Evolutionary conservation across 2,888 invertebrate species (phyloP).

Genomic region (Ophion ellenae): DNA sequence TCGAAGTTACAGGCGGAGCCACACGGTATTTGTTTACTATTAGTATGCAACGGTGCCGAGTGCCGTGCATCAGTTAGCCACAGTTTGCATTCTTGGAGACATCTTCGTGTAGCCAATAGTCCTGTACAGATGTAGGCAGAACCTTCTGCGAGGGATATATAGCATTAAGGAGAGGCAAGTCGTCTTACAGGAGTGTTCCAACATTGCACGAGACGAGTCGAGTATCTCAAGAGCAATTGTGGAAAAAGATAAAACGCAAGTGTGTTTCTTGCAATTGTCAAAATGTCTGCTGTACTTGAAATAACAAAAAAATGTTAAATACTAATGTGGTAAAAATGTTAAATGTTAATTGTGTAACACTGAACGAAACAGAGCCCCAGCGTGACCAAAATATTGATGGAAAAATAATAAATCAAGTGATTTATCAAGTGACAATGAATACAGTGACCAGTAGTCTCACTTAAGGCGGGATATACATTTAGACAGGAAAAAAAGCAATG

Average conservation of each 20-base stretch:
- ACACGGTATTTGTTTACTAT: constrained; percentile 59
- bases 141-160: not conserved
- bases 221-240: constrained; percentile 15
- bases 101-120: not conserved
- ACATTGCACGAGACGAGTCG: not conserved
- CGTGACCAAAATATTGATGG: no score
- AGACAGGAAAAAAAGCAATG: no score
- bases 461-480: no score
- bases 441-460: no score
- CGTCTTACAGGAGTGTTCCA: constrained; percentile 30
- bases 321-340: no score
- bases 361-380: no score
- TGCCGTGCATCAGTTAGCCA: constrained; percentile 48
- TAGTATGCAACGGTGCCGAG: constrained; percentile 61
- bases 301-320: not conserved
- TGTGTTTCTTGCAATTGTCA: not conserved
- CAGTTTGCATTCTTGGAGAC: constrained; percentile 38
- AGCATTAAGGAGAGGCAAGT: constrained; percentile 21
- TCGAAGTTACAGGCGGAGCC: constrained; percentile 55
- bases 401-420: no score
- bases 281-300: not conserved
- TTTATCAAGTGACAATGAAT: no score
- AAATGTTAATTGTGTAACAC: no score
- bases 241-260: constrained; percentile 5
- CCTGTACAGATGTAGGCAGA: not conserved